Base-by-base conservation (phyloP, 2,113 vertebrate genomes). In the Triplophysa siluroides region DNA sequence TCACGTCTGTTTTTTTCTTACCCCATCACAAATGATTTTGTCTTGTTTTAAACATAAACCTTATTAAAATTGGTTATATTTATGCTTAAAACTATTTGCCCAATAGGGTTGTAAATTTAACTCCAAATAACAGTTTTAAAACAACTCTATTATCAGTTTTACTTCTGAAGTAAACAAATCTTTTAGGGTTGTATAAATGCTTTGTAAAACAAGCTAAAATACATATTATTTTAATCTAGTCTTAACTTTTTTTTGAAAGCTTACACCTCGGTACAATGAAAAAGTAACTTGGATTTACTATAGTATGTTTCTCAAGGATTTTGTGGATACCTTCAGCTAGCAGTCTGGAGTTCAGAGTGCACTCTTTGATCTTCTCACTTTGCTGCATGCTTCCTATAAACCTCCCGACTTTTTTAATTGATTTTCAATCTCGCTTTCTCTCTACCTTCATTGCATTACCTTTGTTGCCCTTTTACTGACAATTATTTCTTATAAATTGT, bases 321-420 rank as follows among this genome's bases (percentile, higher is more conserved):
- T 81, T 54, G 19, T 60, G 61, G 82, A 82, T 79, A 87, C 75
- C 83, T 61, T 41, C 74, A 86, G 84, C 88, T 88, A 89, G 92
- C 89, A 91, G 90, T 91, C 90, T 91, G 88, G 84, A 82, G 91
- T 91, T 91, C 89, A 86, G 80, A 77, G 26, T 64, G 33, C 38
- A 80, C 78, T 60, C 84, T 86, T 87, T 86, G 85, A 67, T 85
- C 78, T 85, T 87, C 67, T 86, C 80, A 78, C 83, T 84, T 83
- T 79, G 60, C 23, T 90, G 91, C 92, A 92, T 91, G 92, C 83
- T 81, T 80, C 62, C 87, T 74, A 82, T 73, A 76, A 61, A 78
- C 83, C 82, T 86, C 8, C 71, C 54, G 23, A 65, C 72, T 79
- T 84, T 21, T 85, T 76, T 78, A 83, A 84, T 67, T 68, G 56